Percentiles rank a stretch among this genome's conserved stretches.
These are phyloP conservation scores for Eupithecia insigniata DNA, from an alignment of 2,888 invertebrate genomes.

Conservation along the genomic window DNA sequence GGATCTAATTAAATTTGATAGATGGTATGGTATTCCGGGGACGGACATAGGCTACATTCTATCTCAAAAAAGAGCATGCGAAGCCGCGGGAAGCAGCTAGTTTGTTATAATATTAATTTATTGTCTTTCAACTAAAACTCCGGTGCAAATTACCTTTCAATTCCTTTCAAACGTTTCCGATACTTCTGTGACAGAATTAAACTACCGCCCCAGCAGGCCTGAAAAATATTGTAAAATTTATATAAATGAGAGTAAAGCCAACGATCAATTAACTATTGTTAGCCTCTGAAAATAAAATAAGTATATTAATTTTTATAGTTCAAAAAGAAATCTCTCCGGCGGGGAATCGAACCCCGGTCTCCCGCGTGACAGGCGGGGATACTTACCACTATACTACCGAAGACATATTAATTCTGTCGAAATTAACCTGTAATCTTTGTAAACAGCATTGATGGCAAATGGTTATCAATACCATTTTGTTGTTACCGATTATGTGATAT, in stretches of 20 bases:
- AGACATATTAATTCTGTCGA: constrained; percentile 47
- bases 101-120: background rate
- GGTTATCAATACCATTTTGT: too few species aligned
- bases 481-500: too few species aligned
- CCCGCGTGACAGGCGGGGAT: constrained; percentile 85
- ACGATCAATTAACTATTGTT: background rate
- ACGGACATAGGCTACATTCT: too few species aligned
- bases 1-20: too few species aligned
- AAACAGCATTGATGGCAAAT: background rate
- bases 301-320: background rate
- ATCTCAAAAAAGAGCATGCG: too few species aligned
- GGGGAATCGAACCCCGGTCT: constrained; percentile 85
- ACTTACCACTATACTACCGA: constrained; percentile 85
- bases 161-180: constrained; percentile 85
- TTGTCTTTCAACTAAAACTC: background rate
- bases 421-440: background rate
- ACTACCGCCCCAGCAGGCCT: constrained; percentile 92
- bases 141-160: constrained; percentile 78
- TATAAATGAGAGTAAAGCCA: background rate
- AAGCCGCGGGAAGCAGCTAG: too few species aligned
- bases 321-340: constrained; percentile 70
- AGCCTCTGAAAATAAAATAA: background rate
- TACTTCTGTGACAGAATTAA: constrained; percentile 87
- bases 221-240: constrained; percentile 43
- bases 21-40: too few species aligned